These are phyloP conservation scores for Drosophila novamexicana DNA, from an alignment of 1,140 invertebrate genomes.

Conservation along the genomic window DNA sequence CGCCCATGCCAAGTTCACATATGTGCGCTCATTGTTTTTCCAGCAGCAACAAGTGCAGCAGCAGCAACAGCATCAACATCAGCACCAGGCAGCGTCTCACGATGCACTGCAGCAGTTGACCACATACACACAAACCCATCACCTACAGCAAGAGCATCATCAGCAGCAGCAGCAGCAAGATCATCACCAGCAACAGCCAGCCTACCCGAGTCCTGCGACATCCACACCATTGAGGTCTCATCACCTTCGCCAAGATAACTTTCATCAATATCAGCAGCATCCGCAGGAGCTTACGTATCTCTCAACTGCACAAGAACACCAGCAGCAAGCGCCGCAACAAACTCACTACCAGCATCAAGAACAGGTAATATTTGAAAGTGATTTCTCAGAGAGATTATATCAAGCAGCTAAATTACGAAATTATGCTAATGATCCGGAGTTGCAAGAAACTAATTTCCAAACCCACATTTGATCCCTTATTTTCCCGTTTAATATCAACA, in stretches of 20 bases:
- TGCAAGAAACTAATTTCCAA: not conserved
- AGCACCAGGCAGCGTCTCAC: conserved; percentile 30
- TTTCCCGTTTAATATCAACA: too few species aligned
- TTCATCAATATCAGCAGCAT: conserved; percentile 66
- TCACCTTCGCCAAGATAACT: conserved; percentile 40
- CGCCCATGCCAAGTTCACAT: conserved; percentile 89
- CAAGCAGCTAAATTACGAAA: too few species aligned
- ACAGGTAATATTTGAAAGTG: conserved; percentile 26
- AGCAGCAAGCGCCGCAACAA: conserved; percentile 35
- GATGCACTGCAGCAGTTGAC: conserved; percentile 66
- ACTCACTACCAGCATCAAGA: conserved; percentile 33
- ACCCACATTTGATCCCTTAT: too few species aligned
- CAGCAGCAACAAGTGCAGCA: conserved; percentile 61
- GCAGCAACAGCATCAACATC: conserved; percentile 46
- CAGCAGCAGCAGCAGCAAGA: conserved; percentile 44
- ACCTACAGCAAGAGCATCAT: conserved; percentile 36
- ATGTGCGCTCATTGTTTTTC: conserved; percentile 86
- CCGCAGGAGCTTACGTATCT: conserved; percentile 35
- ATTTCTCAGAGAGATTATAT: not conserved
- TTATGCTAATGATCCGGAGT: too few species aligned
- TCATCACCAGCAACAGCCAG: conserved; percentile 34
- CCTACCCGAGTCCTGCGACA: conserved; percentile 16
- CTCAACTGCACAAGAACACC: conserved; percentile 23
- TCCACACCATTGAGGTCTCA: conserved; percentile 1
- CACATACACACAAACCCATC: conserved; percentile 59